Conservation (phyloP, 2,797 vertebrate genomes). For the Phoxinus dragarum region DNA sequence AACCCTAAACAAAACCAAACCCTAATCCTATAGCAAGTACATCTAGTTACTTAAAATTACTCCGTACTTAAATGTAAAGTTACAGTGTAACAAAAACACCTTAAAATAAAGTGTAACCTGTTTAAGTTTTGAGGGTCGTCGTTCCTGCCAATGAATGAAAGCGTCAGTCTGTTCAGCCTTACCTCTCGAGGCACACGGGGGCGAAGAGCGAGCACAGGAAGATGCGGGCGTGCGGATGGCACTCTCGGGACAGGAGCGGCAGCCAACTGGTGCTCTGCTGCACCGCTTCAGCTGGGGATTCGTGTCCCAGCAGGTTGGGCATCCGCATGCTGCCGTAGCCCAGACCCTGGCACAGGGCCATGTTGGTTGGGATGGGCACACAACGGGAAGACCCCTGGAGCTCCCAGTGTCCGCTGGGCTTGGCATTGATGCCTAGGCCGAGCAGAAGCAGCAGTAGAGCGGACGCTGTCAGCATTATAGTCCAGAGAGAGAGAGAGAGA, state of each 20-base stretch:
- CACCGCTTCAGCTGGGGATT: slow-evolving; percentile 82
- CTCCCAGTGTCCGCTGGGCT: slow-evolving; percentile 70
- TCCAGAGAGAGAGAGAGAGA: slow-evolving; percentile 11
- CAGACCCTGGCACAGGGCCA: slow-evolving; percentile 85
- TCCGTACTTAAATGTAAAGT: no score
- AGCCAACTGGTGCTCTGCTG: slow-evolving; percentile 88
- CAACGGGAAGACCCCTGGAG: slow-evolving; percentile 79
- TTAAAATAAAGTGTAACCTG: no score
- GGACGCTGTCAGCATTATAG: slow-evolving; percentile 39
- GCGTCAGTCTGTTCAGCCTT: slow-evolving; percentile 53
- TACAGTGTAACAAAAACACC: no score
- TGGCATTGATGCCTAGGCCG: slow-evolving; percentile 47
- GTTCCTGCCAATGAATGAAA: background rate
- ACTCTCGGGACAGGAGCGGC: slow-evolving; percentile 84
- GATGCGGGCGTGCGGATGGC: slow-evolving; percentile 84
- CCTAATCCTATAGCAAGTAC: no score
- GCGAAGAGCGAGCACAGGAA: slow-evolving; percentile 90
- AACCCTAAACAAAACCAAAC: no score
- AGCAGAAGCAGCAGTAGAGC: slow-evolving; percentile 67
- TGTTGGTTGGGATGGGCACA: slow-evolving; percentile 75
- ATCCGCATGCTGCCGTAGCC: slow-evolving; percentile 85
- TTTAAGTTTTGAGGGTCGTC: background rate
- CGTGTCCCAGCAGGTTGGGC: slow-evolving; percentile 86
- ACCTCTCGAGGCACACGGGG: slow-evolving; percentile 89
- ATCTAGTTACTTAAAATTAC: no score